Evolutionary conservation across 2,888 invertebrate species (phyloP).

Genomic region (Sminthurides aquaticus): DNA sequence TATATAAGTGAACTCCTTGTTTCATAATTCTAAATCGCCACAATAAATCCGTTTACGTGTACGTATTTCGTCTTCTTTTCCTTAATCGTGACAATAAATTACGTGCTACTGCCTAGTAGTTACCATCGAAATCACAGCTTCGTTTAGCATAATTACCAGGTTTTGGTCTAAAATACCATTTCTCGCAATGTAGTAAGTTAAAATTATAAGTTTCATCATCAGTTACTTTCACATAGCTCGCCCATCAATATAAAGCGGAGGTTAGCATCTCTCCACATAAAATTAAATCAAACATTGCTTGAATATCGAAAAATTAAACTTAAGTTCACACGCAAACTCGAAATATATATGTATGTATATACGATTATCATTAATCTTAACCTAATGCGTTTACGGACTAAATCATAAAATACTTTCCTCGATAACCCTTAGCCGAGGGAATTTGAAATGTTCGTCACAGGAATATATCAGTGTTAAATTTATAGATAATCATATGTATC

Average conservation of each 20-base stretch:
- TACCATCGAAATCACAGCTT: constrained; percentile 23
- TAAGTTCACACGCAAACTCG: too few species aligned
- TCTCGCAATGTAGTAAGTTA: too few species aligned
- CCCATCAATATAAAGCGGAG: not conserved
- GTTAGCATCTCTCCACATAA: not conserved
- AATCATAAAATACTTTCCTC: too few species aligned
- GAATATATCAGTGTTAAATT: too few species aligned
- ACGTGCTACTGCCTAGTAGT: constrained; percentile 7
- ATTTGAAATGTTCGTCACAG: not conserved
- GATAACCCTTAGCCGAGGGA: too few species aligned
- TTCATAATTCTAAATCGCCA: not conserved
- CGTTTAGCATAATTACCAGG: constrained; percentile 2
- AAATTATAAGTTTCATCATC: too few species aligned
- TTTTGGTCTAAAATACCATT: not conserved
- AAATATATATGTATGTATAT: too few species aligned
- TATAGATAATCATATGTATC: too few species aligned
- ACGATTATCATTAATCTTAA: too few species aligned
- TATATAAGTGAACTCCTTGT: too few species aligned
- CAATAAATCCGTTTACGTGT: not conserved
- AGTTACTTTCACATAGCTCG: too few species aligned
- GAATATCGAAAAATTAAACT: not conserved
- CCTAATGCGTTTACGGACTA: too few species aligned
- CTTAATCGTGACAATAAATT: not conserved
- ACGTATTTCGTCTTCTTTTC: not conserved
- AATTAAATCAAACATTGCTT: not conserved